Conservation (phyloP, 2,888 invertebrate species). For the Meganola albula region DNA sequence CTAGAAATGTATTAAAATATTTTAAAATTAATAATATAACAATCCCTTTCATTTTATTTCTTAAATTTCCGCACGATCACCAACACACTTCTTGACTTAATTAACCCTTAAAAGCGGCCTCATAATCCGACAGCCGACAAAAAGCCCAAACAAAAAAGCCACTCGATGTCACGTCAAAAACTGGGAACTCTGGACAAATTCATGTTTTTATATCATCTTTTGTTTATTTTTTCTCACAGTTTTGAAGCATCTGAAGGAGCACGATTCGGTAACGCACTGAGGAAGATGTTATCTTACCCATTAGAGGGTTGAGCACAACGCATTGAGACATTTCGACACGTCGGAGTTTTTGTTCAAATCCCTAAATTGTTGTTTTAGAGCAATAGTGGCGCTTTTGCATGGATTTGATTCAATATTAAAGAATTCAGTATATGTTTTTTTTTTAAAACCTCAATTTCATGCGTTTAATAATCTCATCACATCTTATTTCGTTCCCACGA, state of each 20-base stretch:
- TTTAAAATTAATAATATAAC: too few relatives aligned
- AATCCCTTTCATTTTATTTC: slow-evolving; percentile 33
- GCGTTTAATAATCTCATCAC: slow-evolving; percentile 46
- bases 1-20: too few relatives aligned
- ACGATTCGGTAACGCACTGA: slow-evolving; percentile 70
- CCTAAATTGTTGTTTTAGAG: slow-evolving; percentile 58
- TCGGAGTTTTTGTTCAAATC: slow-evolving; percentile 50
- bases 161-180: slow-evolving; percentile 69
- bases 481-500: slow-evolving; percentile 62
- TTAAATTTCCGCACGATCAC: slow-evolving; percentile 60
- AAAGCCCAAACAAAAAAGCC: slow-evolving; percentile 54
- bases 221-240: slow-evolving; percentile 75
- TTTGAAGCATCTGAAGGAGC: slow-evolving; percentile 65
- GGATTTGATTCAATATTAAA: too few relatives aligned
- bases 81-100: slow-evolving; percentile 59
- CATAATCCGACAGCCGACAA: slow-evolving; percentile 61
- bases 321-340: slow-evolving; percentile 71
- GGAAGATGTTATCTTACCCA: slow-evolving; percentile 67
- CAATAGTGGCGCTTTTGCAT: slow-evolving; percentile 40
- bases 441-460: slow-evolving; percentile 24
- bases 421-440: too few relatives aligned
- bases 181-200: slow-evolving; percentile 63
- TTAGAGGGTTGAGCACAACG: slow-evolving; percentile 60
- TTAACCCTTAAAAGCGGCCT: slow-evolving; percentile 64
- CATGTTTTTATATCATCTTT: slow-evolving; percentile 65